Evolutionary conservation across 2,888 invertebrate genomes (phyloP).

Genomic region (Ochlodes sylvanus): DNA sequence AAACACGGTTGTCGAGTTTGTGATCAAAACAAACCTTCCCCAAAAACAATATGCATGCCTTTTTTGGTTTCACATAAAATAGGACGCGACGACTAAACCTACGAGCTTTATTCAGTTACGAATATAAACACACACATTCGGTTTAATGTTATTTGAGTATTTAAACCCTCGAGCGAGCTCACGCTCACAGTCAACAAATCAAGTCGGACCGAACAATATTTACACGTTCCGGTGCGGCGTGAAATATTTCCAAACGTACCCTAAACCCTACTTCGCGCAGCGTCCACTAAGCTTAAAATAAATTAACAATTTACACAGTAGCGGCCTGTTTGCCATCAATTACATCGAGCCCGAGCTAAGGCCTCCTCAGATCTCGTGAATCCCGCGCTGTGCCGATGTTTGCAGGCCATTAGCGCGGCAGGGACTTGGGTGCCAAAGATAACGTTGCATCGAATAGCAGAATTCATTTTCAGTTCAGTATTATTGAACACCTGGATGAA

Average conservation of each 20-base stretch:
- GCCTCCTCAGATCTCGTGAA: conserved; percentile 56
- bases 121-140: not conserved
- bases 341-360: conserved; percentile 48
- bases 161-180: conserved; percentile 19
- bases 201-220: conserved; percentile 21
- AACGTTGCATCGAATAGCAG: too few species aligned
- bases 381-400: conserved; percentile 54
- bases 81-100: not conserved
- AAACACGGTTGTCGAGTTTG: too few species aligned
- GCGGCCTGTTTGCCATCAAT: conserved; percentile 57
- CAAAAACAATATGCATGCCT: too few species aligned
- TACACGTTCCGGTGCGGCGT: conserved; percentile 8
- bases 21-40: too few species aligned
- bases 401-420: conserved; percentile 63
- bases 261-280: conserved; percentile 18
- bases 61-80: too few species aligned
- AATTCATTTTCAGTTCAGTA: too few species aligned
- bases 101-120: conserved; percentile 1
- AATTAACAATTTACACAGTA: conserved; percentile 39
- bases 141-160: conserved; percentile 6
- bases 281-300: conserved; percentile 42
- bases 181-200: conserved; percentile 17
- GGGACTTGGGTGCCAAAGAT: not conserved
- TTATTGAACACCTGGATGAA: too few species aligned
- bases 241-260: conserved; percentile 26